These are phyloP conservation scores for Apoda limacodes DNA, from an alignment of 2,888 invertebrate species.

Conservation along the genomic window DNA sequence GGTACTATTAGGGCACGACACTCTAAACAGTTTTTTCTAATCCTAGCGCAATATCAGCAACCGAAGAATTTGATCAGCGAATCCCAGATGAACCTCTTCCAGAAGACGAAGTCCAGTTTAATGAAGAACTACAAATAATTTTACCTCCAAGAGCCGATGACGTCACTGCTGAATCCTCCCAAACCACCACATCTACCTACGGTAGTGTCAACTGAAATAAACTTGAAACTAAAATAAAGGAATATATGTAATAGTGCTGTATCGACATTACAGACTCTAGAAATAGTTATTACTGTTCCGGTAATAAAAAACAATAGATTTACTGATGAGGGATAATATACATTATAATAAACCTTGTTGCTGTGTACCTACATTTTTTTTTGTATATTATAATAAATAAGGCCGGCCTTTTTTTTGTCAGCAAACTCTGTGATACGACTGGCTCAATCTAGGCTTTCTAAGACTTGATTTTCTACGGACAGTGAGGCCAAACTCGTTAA, in stretches of 20 bases:
- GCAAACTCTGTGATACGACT: no score
- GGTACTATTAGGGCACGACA: no score
- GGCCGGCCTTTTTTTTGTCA: no score
- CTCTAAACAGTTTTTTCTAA: conserved; percentile 1
- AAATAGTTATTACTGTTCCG: not conserved
- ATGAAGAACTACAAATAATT: conserved; percentile 55
- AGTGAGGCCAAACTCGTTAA: no score
- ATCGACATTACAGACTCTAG: conserved; percentile 5
- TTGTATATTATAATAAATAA: no score
- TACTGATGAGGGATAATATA: not conserved
- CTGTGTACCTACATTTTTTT: no score
- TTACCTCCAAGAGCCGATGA: conserved; percentile 55
- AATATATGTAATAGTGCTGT: no score
- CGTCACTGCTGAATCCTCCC: conserved; percentile 36
- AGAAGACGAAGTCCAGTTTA: conserved; percentile 48
- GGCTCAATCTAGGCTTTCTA: no score
- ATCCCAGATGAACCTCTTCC: conserved; percentile 37
- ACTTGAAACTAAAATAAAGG: no score
- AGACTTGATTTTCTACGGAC: no score
- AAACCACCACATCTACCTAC: conserved; percentile 26
- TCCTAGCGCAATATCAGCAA: conserved; percentile 30
- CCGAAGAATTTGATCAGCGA: conserved; percentile 37
- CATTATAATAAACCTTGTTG: not conserved
- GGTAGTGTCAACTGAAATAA: no score
- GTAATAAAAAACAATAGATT: not conserved